A percentile compares a stretch with the other conserved stretches of the same genome.
Evolutionary conservation across 2,888 invertebrate species (phyloP).

Genomic region (Trissolcus japonicus): DNA sequence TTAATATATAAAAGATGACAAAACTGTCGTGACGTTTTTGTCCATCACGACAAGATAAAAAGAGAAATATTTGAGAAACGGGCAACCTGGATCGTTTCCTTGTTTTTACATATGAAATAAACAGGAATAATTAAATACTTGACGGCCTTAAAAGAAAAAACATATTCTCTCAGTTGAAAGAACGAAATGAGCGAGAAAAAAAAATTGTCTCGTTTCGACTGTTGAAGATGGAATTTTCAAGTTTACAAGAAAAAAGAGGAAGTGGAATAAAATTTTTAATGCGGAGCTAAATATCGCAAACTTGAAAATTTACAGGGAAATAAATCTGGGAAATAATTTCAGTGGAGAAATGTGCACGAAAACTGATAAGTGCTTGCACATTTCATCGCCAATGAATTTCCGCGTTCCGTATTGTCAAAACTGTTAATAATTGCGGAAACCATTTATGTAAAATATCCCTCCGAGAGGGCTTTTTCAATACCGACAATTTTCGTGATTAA

Average conservation of each 20-base stretch:
- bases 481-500: too few species aligned
- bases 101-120: conserved; percentile 49
- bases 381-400: neutral
- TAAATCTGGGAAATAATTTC: neutral
- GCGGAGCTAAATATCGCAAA: conserved; percentile 4
- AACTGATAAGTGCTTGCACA: too few species aligned
- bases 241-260: too few species aligned
- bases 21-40: conserved; percentile 16
- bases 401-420: conserved; percentile 29
- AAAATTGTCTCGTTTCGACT: neutral
- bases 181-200: conserved; percentile 14
- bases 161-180: conserved; percentile 23
- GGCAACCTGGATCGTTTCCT: conserved; percentile 32
- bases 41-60: conserved; percentile 21
- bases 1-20: conserved; percentile 6
- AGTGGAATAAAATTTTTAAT: too few species aligned
- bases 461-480: too few species aligned
- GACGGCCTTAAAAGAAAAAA: conserved; percentile 47
- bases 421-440: conserved; percentile 23
- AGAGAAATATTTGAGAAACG: conserved; percentile 40
- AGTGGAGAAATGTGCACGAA: too few species aligned
- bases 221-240: neutral
- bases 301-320: conserved; percentile 15
- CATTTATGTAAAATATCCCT: conserved; percentile 17
- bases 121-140: conserved; percentile 49